Conservation (phyloP, 2,113 vertebrate genomes). For the Pangasianodon hypophthalmus region DNA sequence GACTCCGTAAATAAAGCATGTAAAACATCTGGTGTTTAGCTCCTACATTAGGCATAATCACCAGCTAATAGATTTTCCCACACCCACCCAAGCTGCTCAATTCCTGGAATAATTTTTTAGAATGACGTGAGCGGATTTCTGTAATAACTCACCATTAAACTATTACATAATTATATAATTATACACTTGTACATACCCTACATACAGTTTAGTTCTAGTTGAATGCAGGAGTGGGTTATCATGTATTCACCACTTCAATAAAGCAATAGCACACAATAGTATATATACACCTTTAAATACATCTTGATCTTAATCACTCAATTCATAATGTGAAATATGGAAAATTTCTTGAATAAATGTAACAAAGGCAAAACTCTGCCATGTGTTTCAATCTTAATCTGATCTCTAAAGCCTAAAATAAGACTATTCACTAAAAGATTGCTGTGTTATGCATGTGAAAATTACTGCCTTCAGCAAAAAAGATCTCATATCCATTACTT, state of each 20-base stretch:
- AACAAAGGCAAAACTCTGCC: neutral
- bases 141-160: conserved; percentile 16
- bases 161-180: conserved; percentile 3
- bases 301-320: neutral
- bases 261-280: neutral
- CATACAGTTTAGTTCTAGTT: neutral
- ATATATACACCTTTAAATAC: neutral
- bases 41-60: conserved; percentile 49
- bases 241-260: neutral
- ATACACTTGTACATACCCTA: conserved; percentile 8
- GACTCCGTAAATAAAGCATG: conserved; percentile 42
- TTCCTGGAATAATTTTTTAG: conserved; percentile 13
- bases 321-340: neutral
- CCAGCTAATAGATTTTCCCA: conserved; percentile 41
- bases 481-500: neutral
- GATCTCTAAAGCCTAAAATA: neutral
- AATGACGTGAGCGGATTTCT: neutral
- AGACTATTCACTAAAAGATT: too few species aligned
- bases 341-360: neutral
- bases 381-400: neutral
- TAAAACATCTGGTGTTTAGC: conserved; percentile 49
- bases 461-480: neutral
- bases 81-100: conserved; percentile 16
- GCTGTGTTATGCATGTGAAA: too few species aligned
- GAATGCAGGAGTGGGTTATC: neutral